Percentiles rank a stretch among this genome's conserved stretches.
Evolutionary conservation across 2,888 invertebrate genomes (phyloP).

Genomic region (Drosophila anceps): DNA sequence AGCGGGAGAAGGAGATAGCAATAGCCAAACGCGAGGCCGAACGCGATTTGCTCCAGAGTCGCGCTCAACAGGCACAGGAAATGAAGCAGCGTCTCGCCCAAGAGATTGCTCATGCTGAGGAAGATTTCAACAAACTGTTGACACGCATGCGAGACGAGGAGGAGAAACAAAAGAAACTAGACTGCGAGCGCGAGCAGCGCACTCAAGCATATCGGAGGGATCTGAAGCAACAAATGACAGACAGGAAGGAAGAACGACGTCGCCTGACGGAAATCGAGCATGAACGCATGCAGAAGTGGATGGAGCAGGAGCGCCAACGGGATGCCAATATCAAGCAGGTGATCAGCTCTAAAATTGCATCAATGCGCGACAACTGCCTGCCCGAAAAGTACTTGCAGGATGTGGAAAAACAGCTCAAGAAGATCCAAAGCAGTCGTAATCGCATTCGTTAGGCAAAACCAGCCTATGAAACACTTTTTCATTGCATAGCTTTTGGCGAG

Average conservation of each 20-base stretch:
- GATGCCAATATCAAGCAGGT: constrained; percentile 83
- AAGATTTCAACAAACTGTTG: constrained; percentile 82
- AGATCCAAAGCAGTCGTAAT: constrained; percentile 65
- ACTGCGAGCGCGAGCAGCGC: constrained; percentile 71
- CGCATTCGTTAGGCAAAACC: constrained; percentile 57
- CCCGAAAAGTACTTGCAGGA: constrained; percentile 85
- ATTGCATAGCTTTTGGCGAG: constrained; percentile 45
- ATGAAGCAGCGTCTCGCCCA: constrained; percentile 82
- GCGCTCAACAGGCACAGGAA: constrained; percentile 82
- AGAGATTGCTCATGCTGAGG: constrained; percentile 83
- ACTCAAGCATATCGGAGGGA: constrained; percentile 82
- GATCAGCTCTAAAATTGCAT: constrained; percentile 82
- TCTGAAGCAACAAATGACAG: constrained; percentile 84
- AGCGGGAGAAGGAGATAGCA: constrained; percentile 82
- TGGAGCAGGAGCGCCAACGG: constrained; percentile 82
- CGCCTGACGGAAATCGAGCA: constrained; percentile 76
- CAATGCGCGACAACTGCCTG: constrained; percentile 84
- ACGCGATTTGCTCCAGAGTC: constrained; percentile 78
- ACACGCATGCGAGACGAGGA: constrained; percentile 83
- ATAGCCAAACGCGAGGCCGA: constrained; percentile 81
- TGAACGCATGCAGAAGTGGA: constrained; percentile 81
- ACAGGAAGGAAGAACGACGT: constrained; percentile 82
- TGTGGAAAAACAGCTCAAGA: constrained; percentile 83
- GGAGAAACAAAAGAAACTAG: constrained; percentile 68
- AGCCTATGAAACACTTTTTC: background rate